Base-by-base conservation (phyloP, 2,797 vertebrate genomes). In the Hapalemur alaotrensis region DNA sequence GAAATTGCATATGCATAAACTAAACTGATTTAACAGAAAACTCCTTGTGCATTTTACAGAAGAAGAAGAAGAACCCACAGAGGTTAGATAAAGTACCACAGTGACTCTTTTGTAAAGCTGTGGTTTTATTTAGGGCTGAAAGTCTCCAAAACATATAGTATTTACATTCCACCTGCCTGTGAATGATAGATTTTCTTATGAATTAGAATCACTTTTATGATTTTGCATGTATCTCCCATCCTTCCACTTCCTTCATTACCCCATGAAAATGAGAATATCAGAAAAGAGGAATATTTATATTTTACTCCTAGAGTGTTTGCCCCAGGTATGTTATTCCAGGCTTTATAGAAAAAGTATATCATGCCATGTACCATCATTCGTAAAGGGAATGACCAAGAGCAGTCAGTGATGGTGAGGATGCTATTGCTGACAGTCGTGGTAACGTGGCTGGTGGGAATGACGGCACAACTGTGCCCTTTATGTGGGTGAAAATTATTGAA, bases 141-240 rank as follows among this genome's bases (percentile, higher is more conserved):
- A 87, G 11, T 72, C 32, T 50, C 57, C 32, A 41, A 67, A 35
- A 41, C 22, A 20, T 38, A 6, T 18, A 46, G 4, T 5, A 10
- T 46, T 91, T 79, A n/a, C 4, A 23, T 46, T 79, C 25, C 3
- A 59, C 46, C 28, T 63, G 4, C 22, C 38, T 89, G 7, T n/a
- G 65, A 88, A 78, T 20, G 43, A 72, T 65, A 67, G 63, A 63
- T 67, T 57, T 87, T 87, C 57, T 87, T 30, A 46, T 73, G 3
- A 84, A 63, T 17, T 63, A 5, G 1, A 84, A 73, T 91, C 18
- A 70, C 14, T n/a, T 32, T 91, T 81, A 54, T 50, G 35, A 22
- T 82, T 91, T 91, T 59, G 38, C n/a, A 38, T 73, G 23, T 48
- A 63, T 76, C 20, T 82, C 38, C 30, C 14, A 83, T 48, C 20